Base-by-base conservation (phyloP, 2,797 vertebrate species). In the Apogon hyalosoma region DNA sequence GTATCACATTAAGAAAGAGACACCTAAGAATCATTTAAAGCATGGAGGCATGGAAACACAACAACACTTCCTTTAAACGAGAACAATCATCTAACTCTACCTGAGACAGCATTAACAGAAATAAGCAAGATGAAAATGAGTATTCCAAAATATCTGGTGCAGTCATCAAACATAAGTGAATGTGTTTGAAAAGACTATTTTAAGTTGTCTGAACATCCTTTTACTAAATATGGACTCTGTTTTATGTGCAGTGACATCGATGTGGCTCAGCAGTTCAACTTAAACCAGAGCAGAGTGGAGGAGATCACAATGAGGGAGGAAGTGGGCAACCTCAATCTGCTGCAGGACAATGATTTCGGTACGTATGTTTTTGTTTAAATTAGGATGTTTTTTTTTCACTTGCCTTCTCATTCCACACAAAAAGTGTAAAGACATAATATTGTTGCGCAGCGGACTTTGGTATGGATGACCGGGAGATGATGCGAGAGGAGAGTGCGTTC, bases 231-330 rank as follows among this genome's bases (percentile, higher is more conserved):
- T 57, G 40, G 19, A 42, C 11, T 63, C 21, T 24, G 21, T 46
- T 64, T 63, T 56, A n/a, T 46, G 4, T 90, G 11, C 81, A 97
- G 96, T 87, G 96, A 98, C 89, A 97, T 97, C 14, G 96, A 98
- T 76, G 96, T 97, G 63, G 96, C 96, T 54, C 96, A 97, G 91
- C 96, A 98, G 85, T 98, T 98, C 90, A 97, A 96, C 68, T 90
- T 98, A 88, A 98, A 98, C 89, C 96, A 98, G 90, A 97, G 96
- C 69, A 93, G 96, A 91, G 96, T 96, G 74, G 96, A 98, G 91
- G 96, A 98, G 91, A 98, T 98, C 84, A 98, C 96, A 65, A 98
- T 98, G 96, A 93, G 96, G 85, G 96, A 98, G 91, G 96, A 98
- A 88, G 96, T 98, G 57, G 96, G 96, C 19, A 98, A 96, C 90